Conservation (phyloP, 1,140 invertebrate genomes). For the Spodoptera frugiperda region DNA sequence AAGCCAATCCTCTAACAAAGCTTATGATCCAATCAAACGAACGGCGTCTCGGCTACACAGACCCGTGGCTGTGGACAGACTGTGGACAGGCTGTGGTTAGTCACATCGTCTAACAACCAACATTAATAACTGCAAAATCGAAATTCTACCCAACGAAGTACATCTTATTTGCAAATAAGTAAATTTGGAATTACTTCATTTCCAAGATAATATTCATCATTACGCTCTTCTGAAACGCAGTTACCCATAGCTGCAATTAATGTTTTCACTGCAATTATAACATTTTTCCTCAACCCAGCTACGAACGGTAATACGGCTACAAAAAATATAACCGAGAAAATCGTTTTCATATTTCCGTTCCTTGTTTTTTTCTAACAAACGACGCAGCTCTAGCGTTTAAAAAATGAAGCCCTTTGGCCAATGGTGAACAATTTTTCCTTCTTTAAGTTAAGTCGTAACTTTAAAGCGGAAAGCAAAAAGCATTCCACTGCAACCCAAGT, state of each 20-base stretch:
- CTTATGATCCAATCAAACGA: too few relatives aligned
- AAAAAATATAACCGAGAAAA: background rate
- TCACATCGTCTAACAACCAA: too few relatives aligned
- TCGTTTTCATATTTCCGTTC: background rate
- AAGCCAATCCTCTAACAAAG: too few relatives aligned
- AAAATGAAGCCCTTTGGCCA: background rate
- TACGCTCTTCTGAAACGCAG: background rate
- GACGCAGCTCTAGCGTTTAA: background rate
- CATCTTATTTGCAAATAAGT: too few relatives aligned
- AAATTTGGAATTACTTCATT: too few relatives aligned
- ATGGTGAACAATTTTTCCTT: background rate
- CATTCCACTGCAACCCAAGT: too few relatives aligned
- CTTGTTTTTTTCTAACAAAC: background rate
- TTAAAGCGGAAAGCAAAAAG: background rate
- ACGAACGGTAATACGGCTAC: background rate
- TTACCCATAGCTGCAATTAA: background rate
- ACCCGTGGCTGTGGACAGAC: too few relatives aligned
- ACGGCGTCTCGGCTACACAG: too few relatives aligned
- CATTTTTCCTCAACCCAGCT: slow-evolving; percentile 3
- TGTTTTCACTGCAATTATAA: background rate
- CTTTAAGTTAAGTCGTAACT: background rate
- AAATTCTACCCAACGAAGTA: too few relatives aligned
- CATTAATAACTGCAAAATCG: too few relatives aligned
- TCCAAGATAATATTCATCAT: background rate
- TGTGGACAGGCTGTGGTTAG: too few relatives aligned